Percentiles rank a stretch among this genome's conserved stretches.
phyloP scores from a whole-genome alignment of 37 sponge, comb jelly and placozoan species.

The Oscarella lobularis region DNA sequence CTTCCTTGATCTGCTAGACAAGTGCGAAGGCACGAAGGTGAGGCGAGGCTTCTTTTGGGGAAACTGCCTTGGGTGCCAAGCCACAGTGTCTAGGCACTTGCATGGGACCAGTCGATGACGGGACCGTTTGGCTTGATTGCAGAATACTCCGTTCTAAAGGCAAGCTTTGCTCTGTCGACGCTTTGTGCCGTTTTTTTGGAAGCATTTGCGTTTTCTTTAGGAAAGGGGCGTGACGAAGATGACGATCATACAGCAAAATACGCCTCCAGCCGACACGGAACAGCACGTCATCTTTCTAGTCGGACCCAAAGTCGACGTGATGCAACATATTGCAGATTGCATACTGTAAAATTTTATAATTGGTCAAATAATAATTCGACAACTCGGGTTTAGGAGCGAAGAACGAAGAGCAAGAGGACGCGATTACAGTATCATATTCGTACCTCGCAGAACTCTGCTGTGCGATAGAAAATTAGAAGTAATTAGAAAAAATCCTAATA shows the following conservation, averaged over 20 bases:
- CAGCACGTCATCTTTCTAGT: conserved; percentile 38
- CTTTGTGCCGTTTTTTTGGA: not conserved
- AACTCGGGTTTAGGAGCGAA: not conserved
- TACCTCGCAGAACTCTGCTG: conserved; percentile 36
- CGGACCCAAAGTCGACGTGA: conserved; percentile 25
- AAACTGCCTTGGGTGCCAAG: not conserved
- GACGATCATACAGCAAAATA: conserved; percentile 29
- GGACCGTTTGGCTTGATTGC: conserved; percentile 45
- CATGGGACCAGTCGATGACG: conserved; percentile 55
- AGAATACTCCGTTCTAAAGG: conserved; percentile 46
- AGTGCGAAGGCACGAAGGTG: not conserved
- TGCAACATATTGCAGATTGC: conserved; percentile 36
- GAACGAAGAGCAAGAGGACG: not conserved
- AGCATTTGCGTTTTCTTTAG: conserved; percentile 4
- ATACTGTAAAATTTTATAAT: conserved; percentile 3
- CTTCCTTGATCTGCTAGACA: not conserved
- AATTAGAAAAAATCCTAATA: not conserved
- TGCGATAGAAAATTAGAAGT: conserved; percentile 44
- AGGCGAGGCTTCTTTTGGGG: not conserved
- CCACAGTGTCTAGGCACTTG: conserved; percentile 34
- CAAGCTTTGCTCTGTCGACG: not conserved
- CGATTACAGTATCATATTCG: conserved; percentile 51
- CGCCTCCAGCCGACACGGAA: conserved; percentile 16
- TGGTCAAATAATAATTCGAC: no score
- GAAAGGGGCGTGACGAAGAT: conserved; percentile 54